A percentile compares a stretch with the other conserved stretches of the same genome.
These are phyloP conservation scores for Hydropotes inermis DNA, from an alignment of 2,113 vertebrate species.

Conservation along the genomic window DNA sequence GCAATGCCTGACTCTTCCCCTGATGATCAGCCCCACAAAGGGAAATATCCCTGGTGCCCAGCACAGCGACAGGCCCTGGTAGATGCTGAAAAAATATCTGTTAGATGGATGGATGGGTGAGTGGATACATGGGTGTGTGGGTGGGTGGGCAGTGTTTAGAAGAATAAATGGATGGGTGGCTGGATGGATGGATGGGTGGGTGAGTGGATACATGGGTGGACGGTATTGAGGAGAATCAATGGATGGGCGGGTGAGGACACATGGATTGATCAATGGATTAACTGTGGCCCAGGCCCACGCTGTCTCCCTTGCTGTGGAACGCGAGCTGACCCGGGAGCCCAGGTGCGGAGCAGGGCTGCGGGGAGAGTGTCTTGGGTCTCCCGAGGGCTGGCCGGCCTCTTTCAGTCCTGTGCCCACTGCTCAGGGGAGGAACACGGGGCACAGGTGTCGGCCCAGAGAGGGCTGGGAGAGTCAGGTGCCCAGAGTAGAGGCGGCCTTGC, in stretches of 20 bases:
- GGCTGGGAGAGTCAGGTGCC: neutral
- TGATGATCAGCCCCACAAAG: neutral
- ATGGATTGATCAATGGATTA: neutral
- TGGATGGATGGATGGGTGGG: neutral
- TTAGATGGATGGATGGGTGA: neutral
- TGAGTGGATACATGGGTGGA: neutral
- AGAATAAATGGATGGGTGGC: neutral
- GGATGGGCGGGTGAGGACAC: neutral
- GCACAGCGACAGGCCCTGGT: neutral
- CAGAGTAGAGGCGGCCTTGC: fast-evolving
- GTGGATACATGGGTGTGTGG: neutral
- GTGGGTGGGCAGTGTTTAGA: neutral
- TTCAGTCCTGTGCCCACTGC: neutral
- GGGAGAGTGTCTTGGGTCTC: neutral
- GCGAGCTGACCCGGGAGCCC: neutral
- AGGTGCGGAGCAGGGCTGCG: neutral
- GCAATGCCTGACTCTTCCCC: neutral
- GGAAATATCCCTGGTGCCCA: neutral
- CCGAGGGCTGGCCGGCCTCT: neutral
- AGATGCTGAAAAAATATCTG: neutral
- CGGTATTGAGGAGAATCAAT: too few species aligned
- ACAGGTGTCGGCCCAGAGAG: fast-evolving
- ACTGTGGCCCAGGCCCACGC: neutral
- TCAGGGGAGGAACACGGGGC: neutral
- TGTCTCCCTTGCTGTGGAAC: neutral